Conservation (phyloP, 2,888 invertebrate genomes). For the Parasteatoda lunata region DNA sequence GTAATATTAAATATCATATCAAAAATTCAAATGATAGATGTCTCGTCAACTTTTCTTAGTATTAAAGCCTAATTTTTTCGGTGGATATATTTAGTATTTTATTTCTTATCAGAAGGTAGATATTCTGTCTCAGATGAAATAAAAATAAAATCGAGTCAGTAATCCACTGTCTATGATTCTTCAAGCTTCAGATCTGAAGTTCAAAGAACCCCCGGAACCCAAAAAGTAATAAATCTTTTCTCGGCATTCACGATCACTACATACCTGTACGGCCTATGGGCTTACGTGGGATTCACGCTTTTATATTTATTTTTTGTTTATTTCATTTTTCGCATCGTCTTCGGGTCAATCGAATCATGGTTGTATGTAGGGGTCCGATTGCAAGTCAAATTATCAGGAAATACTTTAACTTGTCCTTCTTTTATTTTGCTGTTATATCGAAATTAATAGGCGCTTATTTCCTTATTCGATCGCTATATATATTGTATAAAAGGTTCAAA, state of each 20-base stretch:
- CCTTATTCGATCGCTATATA: too few relatives aligned
- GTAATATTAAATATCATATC: too few relatives aligned
- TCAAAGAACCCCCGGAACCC: background rate
- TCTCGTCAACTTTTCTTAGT: too few relatives aligned
- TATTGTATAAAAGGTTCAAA: too few relatives aligned
- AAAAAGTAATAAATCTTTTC: slow-evolving; percentile 5
- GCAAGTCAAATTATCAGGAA: background rate
- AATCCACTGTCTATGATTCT: background rate
- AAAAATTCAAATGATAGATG: too few relatives aligned
- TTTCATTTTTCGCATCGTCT: background rate
- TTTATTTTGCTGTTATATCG: too few relatives aligned
- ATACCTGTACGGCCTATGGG: slow-evolving; percentile 5
- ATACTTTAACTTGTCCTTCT: background rate
- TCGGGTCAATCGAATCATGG: slow-evolving; percentile 2
- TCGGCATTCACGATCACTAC: background rate
- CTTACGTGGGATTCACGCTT: background rate
- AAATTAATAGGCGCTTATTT: too few relatives aligned
- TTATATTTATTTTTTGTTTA: background rate
- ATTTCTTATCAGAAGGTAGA: too few relatives aligned
- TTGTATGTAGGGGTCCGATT: background rate
- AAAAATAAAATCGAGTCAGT: too few relatives aligned
- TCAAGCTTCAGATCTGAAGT: background rate
- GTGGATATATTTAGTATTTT: too few relatives aligned
- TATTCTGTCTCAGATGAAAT: too few relatives aligned
- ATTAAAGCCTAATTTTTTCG: too few relatives aligned